Base-by-base conservation (phyloP, 2,797 vertebrate genomes). In the Australoheros facetus region DNA sequence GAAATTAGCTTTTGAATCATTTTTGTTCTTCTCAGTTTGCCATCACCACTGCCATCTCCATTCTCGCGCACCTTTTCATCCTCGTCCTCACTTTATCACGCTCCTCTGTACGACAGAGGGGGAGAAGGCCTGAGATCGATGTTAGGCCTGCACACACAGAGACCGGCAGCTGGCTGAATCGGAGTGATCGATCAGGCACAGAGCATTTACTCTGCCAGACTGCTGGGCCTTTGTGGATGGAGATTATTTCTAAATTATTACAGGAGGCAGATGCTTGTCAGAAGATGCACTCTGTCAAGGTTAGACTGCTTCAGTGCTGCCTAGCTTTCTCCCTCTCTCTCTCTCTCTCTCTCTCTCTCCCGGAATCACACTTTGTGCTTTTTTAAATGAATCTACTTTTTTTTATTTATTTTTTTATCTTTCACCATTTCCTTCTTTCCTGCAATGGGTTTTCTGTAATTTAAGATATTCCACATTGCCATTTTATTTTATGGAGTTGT, bases 181-280 rank as follows among this genome's bases (percentile, higher is more conserved):
- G 58, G 86, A 89, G 88, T 80, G 92, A 95, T 96, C 90, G 95
- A 96, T 96, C 94, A 93, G 94, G 79, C 93, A 79, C 83, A 83
- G 90, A 91, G 91, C 88, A 82, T 92, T 94, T 93, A 93, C 91
- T 92, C 90, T 80, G 91, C 88, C 94, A 94, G 92, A 93, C 94
- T 92, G 92, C 93, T 94, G 95, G 90, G 94, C 93, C 90, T 94
- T 93, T 94, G 95, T 94, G 92, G 90, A 92, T 87, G 84, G 88
- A 95, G 95, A 95, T 94, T 95, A 95, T 94, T 95, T 94, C 94
- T 92, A 94, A 95, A 95, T 95, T 94, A 96, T 95, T 95, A 95
- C 92, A 94, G 94, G 87, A 93, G 93, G 92, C 95, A 95, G 95
- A 95, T 95, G 95, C 92, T 95, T 95, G 94, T 95, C 95, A 94